Evolutionary conservation across 35 echinoderm and acorn worm genomes (phyloP).

Genomic region (Amphiura filiformis): DNA sequence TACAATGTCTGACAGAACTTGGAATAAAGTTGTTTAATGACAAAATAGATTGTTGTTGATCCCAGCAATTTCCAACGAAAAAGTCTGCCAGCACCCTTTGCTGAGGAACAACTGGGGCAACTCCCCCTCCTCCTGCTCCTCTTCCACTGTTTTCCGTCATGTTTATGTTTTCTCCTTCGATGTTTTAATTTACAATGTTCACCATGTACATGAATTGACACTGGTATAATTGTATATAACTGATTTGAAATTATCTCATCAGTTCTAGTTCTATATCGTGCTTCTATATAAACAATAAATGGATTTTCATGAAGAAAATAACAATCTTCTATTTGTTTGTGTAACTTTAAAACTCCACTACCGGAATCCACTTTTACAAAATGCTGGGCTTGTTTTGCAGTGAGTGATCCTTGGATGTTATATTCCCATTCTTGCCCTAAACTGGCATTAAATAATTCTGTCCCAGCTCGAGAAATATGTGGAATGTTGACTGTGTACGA

Average conservation of each 20-base stretch:
- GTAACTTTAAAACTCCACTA: conserved; percentile 59
- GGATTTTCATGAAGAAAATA: conserved; percentile 70
- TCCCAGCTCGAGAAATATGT: conserved; percentile 11
- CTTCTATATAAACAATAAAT: conserved; percentile 75
- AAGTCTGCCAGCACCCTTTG: conserved; percentile 53
- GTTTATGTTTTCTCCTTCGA: conserved; percentile 43
- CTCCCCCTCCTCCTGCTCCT: conserved; percentile 21
- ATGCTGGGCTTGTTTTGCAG: conserved; percentile 55
- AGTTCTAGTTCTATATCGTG: conserved; percentile 68
- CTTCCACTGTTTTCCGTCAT: conserved; percentile 44
- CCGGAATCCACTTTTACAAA: conserved; percentile 44
- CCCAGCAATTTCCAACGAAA: conserved; percentile 61
- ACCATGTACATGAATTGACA: conserved; percentile 77
- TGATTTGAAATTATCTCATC: not conserved
- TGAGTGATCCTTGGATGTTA: conserved; percentile 49
- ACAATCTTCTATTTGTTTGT: conserved; percentile 66
- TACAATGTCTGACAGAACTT: conserved; percentile 36
- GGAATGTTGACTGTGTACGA: conserved; percentile 47
- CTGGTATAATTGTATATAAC: conserved; percentile 50
- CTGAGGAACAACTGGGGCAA: conserved; percentile 40
- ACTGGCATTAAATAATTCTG: conserved; percentile 40
- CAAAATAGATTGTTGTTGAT: conserved; percentile 29
- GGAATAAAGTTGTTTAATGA: conserved; percentile 54
- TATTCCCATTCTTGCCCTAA: conserved; percentile 45
- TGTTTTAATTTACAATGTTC: conserved; percentile 55